Conservation (phyloP, 1,140 invertebrate species). For the Drosophila takahashii region DNA sequence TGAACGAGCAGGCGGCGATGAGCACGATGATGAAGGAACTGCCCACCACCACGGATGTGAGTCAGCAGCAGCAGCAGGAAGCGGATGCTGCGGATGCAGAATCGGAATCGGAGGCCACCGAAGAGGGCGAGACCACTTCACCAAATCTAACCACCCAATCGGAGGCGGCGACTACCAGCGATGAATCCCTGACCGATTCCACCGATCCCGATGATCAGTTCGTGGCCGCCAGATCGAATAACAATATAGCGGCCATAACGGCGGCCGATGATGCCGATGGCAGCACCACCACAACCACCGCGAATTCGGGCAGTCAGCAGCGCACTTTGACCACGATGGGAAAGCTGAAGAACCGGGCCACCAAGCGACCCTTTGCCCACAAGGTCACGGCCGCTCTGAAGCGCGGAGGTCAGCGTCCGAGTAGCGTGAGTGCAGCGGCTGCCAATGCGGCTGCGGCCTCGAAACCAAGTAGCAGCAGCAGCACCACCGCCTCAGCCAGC, state of each 20-base stretch:
- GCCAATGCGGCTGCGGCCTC: conserved; percentile 61
- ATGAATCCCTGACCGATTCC: conserved; percentile 66
- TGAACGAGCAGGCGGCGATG: conserved; percentile 78
- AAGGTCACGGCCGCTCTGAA: conserved; percentile 67
- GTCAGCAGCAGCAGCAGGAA: conserved; percentile 35
- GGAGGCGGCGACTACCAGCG: conserved; percentile 57
- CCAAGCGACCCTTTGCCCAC: conserved; percentile 73
- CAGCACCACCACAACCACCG: conserved; percentile 57
- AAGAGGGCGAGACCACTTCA: conserved; percentile 43
- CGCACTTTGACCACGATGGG: conserved; percentile 77
- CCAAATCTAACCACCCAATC: conserved; percentile 40
- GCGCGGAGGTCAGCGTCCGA: conserved; percentile 62
- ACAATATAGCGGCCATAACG: conserved; percentile 78
- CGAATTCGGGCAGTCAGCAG: conserved; percentile 58
- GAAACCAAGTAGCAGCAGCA: conserved; percentile 42
- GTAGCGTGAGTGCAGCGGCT: conserved; percentile 53
- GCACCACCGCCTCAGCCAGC: conserved; percentile 18
- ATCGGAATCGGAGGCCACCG: conserved; percentile 5
- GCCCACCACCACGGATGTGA: conserved; percentile 69
- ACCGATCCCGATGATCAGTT: conserved; percentile 79
- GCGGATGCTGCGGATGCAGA: background rate
- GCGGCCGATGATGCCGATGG: conserved; percentile 66
- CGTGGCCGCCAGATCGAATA: conserved; percentile 78
- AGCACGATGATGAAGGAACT: conserved; percentile 69
- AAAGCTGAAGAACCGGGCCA: conserved; percentile 72